Evolutionary conservation across 2,888 invertebrate genomes (phyloP), one percentile per base, ranked within the genome.

Genomic region (Galerucella nymphaeae): DNA sequence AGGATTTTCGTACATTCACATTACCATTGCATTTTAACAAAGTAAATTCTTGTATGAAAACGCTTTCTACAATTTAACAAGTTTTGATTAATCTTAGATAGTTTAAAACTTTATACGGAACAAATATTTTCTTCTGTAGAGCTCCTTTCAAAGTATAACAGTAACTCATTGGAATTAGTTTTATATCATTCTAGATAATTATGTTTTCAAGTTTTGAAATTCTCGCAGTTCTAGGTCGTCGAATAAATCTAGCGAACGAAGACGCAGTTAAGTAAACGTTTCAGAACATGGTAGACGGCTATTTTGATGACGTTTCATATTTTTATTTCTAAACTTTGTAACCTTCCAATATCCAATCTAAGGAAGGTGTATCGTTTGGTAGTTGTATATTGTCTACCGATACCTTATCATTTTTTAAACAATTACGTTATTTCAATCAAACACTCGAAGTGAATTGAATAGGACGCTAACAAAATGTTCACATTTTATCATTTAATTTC

Each of bases 11-110:
- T 45, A 45, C 14, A 45, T 45, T 14, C 45, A 45, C 13, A 45
- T 14, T 45, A 14, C 45, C 11, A 45, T 4, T 45, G 30, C 18
- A 11, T 65, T n/a, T 48, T 38, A 65, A 53, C n/a, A 65, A 30
- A 65, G 38, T 38, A 65, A 65, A 48, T 65, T 65, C 78, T 2
- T 42, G 14, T 45, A 45, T 14, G 45, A 45, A 11, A 45, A 0
- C 14, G 5, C 14, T 4, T 45, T 45, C 45, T 14, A 45, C 13
- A 45, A 45, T 45, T 45, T 45, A 45, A 45, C 45, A 45, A 45
- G 45, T 45, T 45, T 45, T 45, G 45, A 45, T 45, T 45, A 45
- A 45, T 14, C 45, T 45, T 45, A 45, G 14, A 45, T 45, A 13
- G 45, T 45, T 14, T 45, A 45, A 45, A 45, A 45, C 13, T 45